These are phyloP conservation scores for Alectoris magna DNA, from an alignment of 2,797 vertebrate genomes.

Conservation along the genomic window DNA sequence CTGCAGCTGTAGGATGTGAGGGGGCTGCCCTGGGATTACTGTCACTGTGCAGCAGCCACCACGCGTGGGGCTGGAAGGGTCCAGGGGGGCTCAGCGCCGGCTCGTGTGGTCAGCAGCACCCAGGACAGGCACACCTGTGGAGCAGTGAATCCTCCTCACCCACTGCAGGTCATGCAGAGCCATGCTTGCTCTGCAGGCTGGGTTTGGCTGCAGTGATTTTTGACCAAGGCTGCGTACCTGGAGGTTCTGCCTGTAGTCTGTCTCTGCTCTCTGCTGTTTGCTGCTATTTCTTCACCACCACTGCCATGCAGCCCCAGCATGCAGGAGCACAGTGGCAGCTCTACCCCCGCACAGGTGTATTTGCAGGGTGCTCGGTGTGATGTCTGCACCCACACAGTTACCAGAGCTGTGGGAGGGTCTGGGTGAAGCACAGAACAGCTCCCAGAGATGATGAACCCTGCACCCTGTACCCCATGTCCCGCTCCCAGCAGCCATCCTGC, in stretches of 20 bases:
- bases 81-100: background rate
- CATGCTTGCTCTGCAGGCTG: background rate
- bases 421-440: background rate
- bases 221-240: background rate
- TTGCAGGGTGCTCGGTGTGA: background rate
- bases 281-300: accelerated
- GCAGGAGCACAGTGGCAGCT: accelerated
- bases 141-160: background rate
- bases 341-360: accelerated
- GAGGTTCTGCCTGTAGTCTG: background rate
- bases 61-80: background rate
- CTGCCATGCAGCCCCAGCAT: accelerated
- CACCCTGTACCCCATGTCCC: accelerated
- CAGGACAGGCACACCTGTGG: accelerated
- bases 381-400: background rate
- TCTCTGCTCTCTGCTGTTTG: accelerated
- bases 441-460: background rate
- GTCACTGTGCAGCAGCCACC: background rate
- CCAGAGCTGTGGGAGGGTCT: background rate
- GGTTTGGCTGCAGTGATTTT: too few species aligned
- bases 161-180: background rate
- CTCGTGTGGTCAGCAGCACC: too few species aligned
- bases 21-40: background rate
- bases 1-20: background rate
- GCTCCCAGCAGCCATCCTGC: background rate